A percentile compares a stretch with the other conserved stretches of the same genome.
Evolutionary conservation across 2,113 vertebrate genomes (phyloP).

Genomic region (Varanus salvator): DNA sequence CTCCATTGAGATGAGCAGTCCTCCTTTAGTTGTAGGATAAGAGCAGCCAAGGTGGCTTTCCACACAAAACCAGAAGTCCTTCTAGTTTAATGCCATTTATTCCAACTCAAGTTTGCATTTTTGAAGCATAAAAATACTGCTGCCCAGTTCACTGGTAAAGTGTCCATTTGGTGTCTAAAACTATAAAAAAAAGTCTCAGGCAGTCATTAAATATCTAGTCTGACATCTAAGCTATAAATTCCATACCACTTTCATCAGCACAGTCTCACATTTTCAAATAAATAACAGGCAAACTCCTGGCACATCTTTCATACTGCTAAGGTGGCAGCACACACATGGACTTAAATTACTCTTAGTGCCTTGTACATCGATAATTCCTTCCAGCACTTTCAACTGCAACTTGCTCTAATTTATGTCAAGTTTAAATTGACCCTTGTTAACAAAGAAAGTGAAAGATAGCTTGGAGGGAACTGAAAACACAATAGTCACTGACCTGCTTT

Average conservation of each 20-base stretch:
- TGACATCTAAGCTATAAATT: slow-evolving; percentile 27
- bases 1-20: not conserved
- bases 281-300: not conserved
- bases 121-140: slow-evolving; percentile 20
- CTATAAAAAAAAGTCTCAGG: not conserved
- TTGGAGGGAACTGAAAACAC: not conserved
- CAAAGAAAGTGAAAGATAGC: slow-evolving; percentile 54
- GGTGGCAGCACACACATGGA: not conserved
- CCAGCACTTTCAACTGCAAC: slow-evolving; percentile 3
- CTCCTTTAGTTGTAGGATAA: no score
- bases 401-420: not conserved
- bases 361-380: slow-evolving; percentile 34
- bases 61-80: not conserved
- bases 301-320: not conserved
- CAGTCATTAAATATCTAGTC: slow-evolving; percentile 45
- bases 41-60: no score
- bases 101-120: not conserved
- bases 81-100: not conserved
- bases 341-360: slow-evolving; percentile 15
- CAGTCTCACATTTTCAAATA: slow-evolving; percentile 26
- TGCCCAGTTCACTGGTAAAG: slow-evolving; percentile 44
- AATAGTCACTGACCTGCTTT: not conserved
- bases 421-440: slow-evolving; percentile 36
- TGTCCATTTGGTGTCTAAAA: slow-evolving; percentile 35
- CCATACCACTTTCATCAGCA: slow-evolving; percentile 13